Conservation (phyloP, 2,797 vertebrate species). For the Chaunax sp. region DNA sequence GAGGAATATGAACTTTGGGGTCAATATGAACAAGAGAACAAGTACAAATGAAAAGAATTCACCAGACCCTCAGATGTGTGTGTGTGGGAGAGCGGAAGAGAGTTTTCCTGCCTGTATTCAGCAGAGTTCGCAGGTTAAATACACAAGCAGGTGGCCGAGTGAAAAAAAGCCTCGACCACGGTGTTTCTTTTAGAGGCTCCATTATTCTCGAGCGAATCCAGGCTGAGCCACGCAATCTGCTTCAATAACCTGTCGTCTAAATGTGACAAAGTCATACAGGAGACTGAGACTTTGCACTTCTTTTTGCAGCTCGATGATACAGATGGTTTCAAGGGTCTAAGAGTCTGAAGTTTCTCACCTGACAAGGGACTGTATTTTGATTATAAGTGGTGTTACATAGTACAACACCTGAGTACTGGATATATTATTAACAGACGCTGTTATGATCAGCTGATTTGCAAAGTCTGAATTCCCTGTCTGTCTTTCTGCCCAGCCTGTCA, state of each 20-base stretch:
- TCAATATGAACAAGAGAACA: constrained; percentile 43
- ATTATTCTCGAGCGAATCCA: constrained; percentile 47
- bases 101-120: constrained; percentile 64
- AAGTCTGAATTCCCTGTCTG: background rate
- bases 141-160: constrained; percentile 68
- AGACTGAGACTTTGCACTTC: constrained; percentile 31
- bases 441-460: background rate
- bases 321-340: constrained; percentile 17
- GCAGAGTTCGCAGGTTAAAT: constrained; percentile 66
- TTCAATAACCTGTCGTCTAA: constrained; percentile 57
- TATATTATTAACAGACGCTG: no score
- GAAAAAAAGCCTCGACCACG: constrained; percentile 36
- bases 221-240: constrained; percentile 50
- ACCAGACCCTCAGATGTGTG: constrained; percentile 49
- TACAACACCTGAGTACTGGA: background rate
- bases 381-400: background rate
- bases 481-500: constrained; percentile 87
- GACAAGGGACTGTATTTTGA: no score
- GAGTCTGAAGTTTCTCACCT: background rate
- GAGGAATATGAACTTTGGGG: constrained; percentile 19
- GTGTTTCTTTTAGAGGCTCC: constrained; percentile 33
- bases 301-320: constrained; percentile 9
- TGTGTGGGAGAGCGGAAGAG: constrained; percentile 62
- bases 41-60: constrained; percentile 54
- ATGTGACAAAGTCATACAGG: constrained; percentile 24